Evolutionary conservation across 2,113 vertebrate genomes (phyloP).

Genomic region (Caranx ignobilis): DNA sequence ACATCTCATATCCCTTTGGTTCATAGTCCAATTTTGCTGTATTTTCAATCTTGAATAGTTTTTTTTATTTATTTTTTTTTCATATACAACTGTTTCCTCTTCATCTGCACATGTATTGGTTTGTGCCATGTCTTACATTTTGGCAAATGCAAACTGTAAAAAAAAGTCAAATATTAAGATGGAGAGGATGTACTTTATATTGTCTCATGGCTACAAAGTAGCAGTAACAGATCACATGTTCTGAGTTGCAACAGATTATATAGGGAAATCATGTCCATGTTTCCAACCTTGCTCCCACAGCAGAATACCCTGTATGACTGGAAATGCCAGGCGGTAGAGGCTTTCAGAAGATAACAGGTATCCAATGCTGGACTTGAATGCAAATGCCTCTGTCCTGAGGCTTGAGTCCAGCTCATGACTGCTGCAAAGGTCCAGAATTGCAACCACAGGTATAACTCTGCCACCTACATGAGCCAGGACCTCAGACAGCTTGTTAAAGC

Average conservation of each 20-base stretch:
- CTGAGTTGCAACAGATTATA: not conserved
- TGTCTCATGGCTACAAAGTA: not conserved
- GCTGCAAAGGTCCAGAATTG: conserved; percentile 72
- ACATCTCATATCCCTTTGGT: not conserved
- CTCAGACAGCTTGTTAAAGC: conserved; percentile 86
- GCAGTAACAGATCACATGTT: not conserved
- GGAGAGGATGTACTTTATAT: not conserved
- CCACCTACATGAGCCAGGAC: conserved; percentile 84
- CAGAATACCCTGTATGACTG: conserved; percentile 78
- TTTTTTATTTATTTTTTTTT: not conserved
- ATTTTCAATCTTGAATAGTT: not conserved
- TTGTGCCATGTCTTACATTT: not conserved
- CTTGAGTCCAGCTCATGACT: conserved; percentile 2
- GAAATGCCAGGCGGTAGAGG: conserved; percentile 84
- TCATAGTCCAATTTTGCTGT: not conserved
- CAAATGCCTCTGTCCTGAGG: conserved; percentile 67
- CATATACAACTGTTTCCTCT: not conserved
- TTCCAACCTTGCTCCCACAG: conserved; percentile 81
- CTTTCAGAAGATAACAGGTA: conserved; percentile 85
- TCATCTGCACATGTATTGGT: not conserved
- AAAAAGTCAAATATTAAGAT: not conserved
- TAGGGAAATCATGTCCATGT: not conserved
- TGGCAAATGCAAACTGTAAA: not conserved
- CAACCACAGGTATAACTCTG: conserved; percentile 85
- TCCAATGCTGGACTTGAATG: conserved; percentile 83